phyloP scores from a whole-genome alignment of 2,113 vertebrate species.

The Marcusenius ussheri region DNA sequence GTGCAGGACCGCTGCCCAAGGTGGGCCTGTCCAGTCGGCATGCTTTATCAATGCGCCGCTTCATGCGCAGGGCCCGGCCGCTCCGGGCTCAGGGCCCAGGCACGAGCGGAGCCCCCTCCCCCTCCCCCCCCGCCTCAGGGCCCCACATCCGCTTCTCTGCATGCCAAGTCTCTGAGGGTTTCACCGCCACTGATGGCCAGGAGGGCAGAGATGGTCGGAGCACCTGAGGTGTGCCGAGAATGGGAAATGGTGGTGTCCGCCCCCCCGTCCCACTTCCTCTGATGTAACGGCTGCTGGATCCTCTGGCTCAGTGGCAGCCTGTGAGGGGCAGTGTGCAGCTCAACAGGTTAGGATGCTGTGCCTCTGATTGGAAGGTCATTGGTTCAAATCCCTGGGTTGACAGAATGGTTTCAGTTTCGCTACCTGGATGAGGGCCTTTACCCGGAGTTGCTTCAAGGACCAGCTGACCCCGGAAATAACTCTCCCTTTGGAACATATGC shows the following conservation, averaged over 20 bases:
- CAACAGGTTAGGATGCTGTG: neutral
- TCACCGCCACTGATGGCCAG: neutral
- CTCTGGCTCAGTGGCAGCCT: neutral
- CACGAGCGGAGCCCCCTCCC: constrained; percentile 39
- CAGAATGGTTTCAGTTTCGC: neutral
- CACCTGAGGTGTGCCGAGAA: neutral
- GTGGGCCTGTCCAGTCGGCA: constrained; percentile 44
- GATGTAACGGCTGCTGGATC: neutral
- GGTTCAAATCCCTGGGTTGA: neutral
- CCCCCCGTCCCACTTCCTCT: neutral
- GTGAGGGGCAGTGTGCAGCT: neutral
- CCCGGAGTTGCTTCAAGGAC: neutral
- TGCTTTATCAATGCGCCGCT: constrained; percentile 55
- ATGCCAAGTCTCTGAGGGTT: neutral
- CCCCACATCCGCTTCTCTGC: constrained; percentile 31
- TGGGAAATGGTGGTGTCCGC: neutral
- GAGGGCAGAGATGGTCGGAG: neutral
- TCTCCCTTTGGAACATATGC: neutral
- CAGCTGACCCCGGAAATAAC: neutral
- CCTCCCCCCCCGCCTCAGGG: constrained; percentile 9
- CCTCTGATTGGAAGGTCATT: neutral
- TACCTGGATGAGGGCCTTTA: neutral
- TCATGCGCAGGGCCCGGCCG: constrained; percentile 55
- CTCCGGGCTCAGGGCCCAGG: constrained; percentile 39
- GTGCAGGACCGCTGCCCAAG: constrained; percentile 46